Evolutionary conservation across 2,888 invertebrate genomes (phyloP).

Genomic region (Coleophora deauratella): DNA sequence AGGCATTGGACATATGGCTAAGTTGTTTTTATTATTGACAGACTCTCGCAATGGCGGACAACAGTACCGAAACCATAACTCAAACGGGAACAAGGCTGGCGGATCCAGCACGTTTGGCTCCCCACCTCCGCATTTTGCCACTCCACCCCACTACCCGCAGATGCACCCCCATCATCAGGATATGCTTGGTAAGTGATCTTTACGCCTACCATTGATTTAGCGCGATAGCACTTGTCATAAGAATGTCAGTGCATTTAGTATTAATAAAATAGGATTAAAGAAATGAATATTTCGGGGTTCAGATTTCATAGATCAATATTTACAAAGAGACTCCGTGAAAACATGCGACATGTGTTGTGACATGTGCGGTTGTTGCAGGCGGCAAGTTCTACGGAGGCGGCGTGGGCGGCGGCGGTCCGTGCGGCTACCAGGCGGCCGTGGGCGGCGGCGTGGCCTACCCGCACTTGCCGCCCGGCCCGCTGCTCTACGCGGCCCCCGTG

Average conservation of each 20-base stretch:
- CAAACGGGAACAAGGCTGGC: conserved; percentile 49
- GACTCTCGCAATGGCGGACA: conserved; percentile 56
- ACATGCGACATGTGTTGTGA: no score
- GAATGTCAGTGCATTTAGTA: no score
- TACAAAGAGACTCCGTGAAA: no score
- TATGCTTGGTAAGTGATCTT: conserved; percentile 49
- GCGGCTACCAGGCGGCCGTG: conserved; percentile 80
- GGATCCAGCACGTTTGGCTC: conserved; percentile 64
- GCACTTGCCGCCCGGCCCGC: conserved; percentile 72
- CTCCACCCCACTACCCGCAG: conserved; percentile 59
- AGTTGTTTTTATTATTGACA: conserved; percentile 12
- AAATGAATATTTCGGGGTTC: no score
- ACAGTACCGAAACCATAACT: conserved; percentile 55
- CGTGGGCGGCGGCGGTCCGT: conserved; percentile 73
- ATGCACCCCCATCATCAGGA: conserved; percentile 71
- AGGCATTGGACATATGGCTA: no score
- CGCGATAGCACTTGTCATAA: no score
- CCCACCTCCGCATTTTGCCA: conserved; percentile 66
- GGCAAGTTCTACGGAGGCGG: conserved; percentile 85
- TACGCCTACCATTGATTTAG: conserved; percentile 22
- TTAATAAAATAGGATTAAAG: no score
- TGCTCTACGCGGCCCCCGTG: conserved; percentile 78
- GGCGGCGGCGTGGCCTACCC: conserved; percentile 75
- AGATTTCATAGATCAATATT: no score
- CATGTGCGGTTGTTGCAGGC: conserved; percentile 41